A percentile compares a stretch with the other conserved stretches of the same genome.
These are phyloP conservation scores for Dioctria rufipes DNA, from an alignment of 2,888 invertebrate species.

Conservation along the genomic window DNA sequence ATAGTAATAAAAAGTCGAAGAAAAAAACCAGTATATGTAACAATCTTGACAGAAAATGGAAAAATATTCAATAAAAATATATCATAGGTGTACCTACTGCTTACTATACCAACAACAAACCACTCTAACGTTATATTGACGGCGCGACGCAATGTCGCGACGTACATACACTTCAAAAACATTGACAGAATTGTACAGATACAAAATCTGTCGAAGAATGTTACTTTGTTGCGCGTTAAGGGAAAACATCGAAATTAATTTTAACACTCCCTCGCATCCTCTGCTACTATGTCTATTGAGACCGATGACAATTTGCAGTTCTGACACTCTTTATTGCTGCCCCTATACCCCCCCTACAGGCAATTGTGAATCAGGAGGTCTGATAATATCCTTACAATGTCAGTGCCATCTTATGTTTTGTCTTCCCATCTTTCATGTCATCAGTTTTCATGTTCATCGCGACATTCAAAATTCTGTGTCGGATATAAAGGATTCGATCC, in stretches of 20 bases:
- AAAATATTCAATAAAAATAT: conserved; percentile 48
- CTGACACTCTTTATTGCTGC: background rate
- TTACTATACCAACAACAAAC: too few species aligned
- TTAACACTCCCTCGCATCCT: background rate
- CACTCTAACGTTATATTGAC: too few species aligned
- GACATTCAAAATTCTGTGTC: conserved; percentile 31
- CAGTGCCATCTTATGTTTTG: conserved; percentile 32
- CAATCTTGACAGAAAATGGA: background rate
- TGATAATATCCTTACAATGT: conserved; percentile 29
- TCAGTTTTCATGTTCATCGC: conserved; percentile 28
- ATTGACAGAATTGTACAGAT: background rate
- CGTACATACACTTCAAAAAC: background rate
- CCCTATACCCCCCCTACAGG: background rate
- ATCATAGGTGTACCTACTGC: conserved; percentile 10
- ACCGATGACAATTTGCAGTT: background rate
- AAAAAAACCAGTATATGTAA: background rate
- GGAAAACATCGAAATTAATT: conserved; percentile 44
- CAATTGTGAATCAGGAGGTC: background rate
- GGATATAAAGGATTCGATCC: background rate
- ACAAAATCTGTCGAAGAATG: background rate
- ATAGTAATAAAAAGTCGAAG: background rate
- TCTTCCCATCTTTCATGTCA: conserved; percentile 35
- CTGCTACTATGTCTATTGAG: background rate
- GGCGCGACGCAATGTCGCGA: background rate
- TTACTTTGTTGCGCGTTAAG: background rate